Evolutionary conservation across 2,113 vertebrate genomes (phyloP).

Genomic region (Seriola dumerili): DNA sequence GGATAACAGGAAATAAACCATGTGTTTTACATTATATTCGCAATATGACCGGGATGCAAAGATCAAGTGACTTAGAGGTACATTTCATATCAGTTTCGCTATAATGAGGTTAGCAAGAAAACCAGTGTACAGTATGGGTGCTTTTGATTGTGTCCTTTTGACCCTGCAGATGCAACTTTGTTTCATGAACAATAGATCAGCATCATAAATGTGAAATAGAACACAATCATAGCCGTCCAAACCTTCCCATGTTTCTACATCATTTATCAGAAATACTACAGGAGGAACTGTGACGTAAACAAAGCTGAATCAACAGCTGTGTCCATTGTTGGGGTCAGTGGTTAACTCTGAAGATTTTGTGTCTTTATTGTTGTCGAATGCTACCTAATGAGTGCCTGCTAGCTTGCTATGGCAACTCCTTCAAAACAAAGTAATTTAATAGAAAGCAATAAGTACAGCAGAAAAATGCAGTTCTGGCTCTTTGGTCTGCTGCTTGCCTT

Average conservation of each 20-base stretch:
- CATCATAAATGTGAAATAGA: constrained; percentile 37
- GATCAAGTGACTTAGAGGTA: not conserved
- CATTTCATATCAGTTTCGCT: not conserved
- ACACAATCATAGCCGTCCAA: constrained; percentile 34
- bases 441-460: not conserved
- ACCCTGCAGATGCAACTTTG: constrained; percentile 52
- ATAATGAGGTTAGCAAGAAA: not conserved
- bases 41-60: not conserved
- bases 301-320: constrained; percentile 42
- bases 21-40: not conserved
- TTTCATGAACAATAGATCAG: constrained; percentile 53
- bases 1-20: not conserved
- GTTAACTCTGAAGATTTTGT: constrained; percentile 11
- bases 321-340: constrained; percentile 34
- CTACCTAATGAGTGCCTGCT: not conserved
- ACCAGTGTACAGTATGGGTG: not conserved
- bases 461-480: not conserved
- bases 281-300: constrained; percentile 7
- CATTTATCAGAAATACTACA: constrained; percentile 33
- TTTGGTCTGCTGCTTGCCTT: no score
- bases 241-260: constrained; percentile 6
- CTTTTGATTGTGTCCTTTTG: constrained; percentile 18
- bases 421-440: constrained; percentile 19
- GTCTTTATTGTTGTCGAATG: not conserved
- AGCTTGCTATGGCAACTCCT: not conserved